A percentile compares a stretch with the other conserved stretches of the same genome.
Evolutionary conservation across 2,888 invertebrate genomes (phyloP).

Genomic region (Dromius quadrimaculatus): DNA sequence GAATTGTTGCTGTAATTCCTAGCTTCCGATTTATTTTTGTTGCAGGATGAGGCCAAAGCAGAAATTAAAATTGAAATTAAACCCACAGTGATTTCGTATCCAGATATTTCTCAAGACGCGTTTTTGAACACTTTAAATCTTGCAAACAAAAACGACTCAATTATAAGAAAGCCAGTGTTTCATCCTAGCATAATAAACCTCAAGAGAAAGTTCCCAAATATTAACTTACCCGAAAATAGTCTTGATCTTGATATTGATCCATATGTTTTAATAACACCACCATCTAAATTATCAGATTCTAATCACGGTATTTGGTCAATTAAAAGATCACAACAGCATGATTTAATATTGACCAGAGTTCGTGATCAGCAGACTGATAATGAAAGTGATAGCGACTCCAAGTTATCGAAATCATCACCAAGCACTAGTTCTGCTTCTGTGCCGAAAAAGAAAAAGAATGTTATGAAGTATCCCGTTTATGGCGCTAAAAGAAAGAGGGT

Average conservation of each 20-base stretch:
- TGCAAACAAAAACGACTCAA: not conserved
- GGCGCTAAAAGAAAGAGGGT: constrained; percentile 2
- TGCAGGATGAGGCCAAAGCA: constrained; percentile 11
- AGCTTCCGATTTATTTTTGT: too few species aligned
- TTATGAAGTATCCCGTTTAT: not conserved
- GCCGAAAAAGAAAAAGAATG: not conserved
- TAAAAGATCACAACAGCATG: constrained; percentile 14
- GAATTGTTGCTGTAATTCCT: too few species aligned
- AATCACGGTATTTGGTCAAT: constrained; percentile 37
- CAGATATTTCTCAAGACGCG: constrained; percentile 36
- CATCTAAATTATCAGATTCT: not conserved
- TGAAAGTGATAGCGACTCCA: not conserved
- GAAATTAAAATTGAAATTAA: not conserved
- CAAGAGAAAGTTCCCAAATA: constrained; percentile 20
- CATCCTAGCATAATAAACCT: constrained; percentile 34
- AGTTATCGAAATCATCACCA: not conserved
- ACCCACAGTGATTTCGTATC: not conserved
- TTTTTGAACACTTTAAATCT: constrained; percentile 33
- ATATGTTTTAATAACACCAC: not conserved
- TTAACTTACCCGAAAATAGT: constrained; percentile 4
- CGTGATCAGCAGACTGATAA: not conserved
- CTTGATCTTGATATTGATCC: constrained; percentile 25
- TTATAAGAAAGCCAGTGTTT: not conserved
- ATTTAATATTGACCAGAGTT: constrained; percentile 24
- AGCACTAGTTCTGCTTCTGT: not conserved